Conservation (phyloP, 2,797 vertebrate genomes). For the Danio kyathit region DNA sequence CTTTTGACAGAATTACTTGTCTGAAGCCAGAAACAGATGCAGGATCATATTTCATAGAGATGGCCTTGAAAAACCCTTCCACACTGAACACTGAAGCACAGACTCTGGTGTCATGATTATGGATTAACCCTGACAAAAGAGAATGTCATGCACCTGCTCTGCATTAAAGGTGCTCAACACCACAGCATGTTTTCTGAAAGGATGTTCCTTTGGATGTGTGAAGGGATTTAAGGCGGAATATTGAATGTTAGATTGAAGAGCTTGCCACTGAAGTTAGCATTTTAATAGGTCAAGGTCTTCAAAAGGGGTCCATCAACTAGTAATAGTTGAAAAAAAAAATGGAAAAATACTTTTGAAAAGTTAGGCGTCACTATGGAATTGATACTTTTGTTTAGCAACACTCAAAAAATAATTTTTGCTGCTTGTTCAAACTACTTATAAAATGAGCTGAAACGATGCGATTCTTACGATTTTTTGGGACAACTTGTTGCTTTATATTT, state of each 20-base stretch:
- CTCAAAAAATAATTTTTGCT: no score
- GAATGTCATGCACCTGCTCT: constrained; percentile 36
- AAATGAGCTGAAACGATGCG: no score
- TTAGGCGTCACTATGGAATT: no score
- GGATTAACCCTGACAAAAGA: constrained; percentile 33
- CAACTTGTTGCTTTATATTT: no score
- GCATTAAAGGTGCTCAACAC: constrained; percentile 22
- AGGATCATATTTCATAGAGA: constrained; percentile 23
- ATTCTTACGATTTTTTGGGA: no score
- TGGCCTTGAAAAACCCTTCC: constrained; percentile 18
- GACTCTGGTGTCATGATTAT: constrained; percentile 7
- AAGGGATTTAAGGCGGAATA: background rate
- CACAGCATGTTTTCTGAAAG: background rate
- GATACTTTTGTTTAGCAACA: no score
- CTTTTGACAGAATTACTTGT: constrained; percentile 43
- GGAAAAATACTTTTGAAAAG: no score
- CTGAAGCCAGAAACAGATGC: constrained; percentile 41
- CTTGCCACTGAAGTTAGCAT: background rate
- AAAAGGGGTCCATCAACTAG: no score
- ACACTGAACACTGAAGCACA: constrained; percentile 10
- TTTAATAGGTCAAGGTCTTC: background rate
- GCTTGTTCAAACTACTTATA: no score
- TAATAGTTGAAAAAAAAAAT: no score
- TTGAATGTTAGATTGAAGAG: background rate
- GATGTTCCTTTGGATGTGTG: background rate